Evolutionary conservation across 2,113 vertebrate genomes (phyloP).

Genomic region (Shinisaurus crocodilurus): DNA sequence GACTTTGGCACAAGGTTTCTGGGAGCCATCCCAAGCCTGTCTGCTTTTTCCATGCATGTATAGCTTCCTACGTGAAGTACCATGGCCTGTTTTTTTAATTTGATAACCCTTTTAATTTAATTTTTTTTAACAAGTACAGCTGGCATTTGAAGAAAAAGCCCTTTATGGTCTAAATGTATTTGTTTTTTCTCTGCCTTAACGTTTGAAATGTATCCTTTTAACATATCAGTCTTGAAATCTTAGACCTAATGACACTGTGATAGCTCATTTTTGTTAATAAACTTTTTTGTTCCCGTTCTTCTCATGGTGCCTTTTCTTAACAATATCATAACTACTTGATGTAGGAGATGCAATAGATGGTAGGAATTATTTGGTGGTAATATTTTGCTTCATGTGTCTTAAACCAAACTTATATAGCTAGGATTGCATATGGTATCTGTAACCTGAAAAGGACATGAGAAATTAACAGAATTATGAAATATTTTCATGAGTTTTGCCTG

Average conservation of each 20-base stretch:
- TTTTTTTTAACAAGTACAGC: not conserved
- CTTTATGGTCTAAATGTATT: not conserved
- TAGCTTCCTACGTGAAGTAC: not conserved
- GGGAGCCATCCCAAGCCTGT: not conserved
- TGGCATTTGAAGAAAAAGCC: not conserved
- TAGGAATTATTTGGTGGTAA: not conserved
- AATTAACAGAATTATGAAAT: not conserved
- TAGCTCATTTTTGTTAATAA: slow-evolving; percentile 63
- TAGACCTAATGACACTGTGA: slow-evolving; percentile 76
- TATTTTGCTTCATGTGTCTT: not conserved
- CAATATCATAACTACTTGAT: slow-evolving; percentile 55
- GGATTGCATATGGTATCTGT: not conserved
- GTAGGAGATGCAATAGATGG: slow-evolving; percentile 1
- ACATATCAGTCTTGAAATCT: slow-evolving; percentile 57
- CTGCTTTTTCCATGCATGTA: not conserved
- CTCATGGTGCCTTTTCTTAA: slow-evolving; percentile 66
- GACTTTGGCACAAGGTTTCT: not conserved
- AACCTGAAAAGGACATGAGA: not conserved
- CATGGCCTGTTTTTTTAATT: not conserved
- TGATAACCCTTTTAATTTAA: not conserved
- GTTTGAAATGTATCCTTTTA: slow-evolving; percentile 58
- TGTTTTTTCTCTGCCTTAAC: slow-evolving; percentile 76
- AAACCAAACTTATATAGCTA: not conserved
- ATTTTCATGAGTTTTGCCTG: not conserved
- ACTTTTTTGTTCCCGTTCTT: slow-evolving; percentile 63